Conservation (phyloP, 2,113 vertebrate genomes). For the Corynorhinus townsendii region DNA sequence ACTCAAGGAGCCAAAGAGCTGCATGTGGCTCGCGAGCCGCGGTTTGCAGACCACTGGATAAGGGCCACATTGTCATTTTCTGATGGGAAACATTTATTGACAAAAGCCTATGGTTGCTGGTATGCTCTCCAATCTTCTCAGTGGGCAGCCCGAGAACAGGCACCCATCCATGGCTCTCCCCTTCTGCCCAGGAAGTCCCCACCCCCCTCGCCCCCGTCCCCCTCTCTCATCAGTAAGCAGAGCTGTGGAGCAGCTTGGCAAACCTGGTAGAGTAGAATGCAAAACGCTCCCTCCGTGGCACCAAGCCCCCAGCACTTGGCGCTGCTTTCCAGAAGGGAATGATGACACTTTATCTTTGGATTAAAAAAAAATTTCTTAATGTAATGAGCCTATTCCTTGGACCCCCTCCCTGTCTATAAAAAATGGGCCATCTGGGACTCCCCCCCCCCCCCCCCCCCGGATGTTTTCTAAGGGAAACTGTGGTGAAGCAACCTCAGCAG, state of each 20-base stretch:
- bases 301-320: neutral
- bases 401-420: neutral
- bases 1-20: too few relatives aligned
- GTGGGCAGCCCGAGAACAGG: neutral
- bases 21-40: too few relatives aligned
- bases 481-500: fast-evolving
- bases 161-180: fast-evolving
- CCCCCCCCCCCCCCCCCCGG: neutral
- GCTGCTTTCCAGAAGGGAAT: neutral
- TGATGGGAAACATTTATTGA: slow-evolving; percentile 47
- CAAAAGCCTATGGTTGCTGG: slow-evolving; percentile 1
- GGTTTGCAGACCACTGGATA: too few relatives aligned
- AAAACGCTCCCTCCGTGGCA: neutral
- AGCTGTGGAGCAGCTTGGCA: neutral
- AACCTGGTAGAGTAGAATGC: neutral
- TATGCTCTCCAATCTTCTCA: neutral
- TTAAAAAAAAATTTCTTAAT: neutral
- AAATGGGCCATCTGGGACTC: neutral
- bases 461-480: neutral
- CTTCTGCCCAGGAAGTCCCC: neutral
- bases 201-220: too few relatives aligned
- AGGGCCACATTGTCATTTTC: neutral
- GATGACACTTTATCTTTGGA: neutral
- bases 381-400: neutral
- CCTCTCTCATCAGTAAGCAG: neutral